phyloP scores from a whole-genome alignment of 2,113 vertebrate species.

The Dipodomys merriami region DNA sequence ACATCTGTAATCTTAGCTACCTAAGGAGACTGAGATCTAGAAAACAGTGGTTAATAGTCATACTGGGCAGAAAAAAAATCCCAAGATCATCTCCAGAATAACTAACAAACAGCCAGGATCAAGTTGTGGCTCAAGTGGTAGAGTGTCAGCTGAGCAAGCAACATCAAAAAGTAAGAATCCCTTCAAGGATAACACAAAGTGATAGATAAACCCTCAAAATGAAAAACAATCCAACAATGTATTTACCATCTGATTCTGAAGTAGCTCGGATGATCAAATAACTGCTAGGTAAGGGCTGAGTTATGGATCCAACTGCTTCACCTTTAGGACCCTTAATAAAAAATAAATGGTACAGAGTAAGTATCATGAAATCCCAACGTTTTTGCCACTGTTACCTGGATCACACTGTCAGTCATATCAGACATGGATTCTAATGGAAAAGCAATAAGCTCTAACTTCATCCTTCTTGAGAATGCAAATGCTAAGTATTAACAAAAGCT shows the following conservation, averaged over 20 bases:
- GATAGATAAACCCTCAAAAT: conserved; percentile 38
- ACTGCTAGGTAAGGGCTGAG: conserved; percentile 98
- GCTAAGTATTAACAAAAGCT: not conserved
- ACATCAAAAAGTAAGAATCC: not conserved
- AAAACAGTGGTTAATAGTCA: no score
- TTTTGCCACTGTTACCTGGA: not conserved
- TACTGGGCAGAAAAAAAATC: no score
- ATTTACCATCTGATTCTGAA: conserved; percentile 98
- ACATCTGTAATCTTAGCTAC: no score
- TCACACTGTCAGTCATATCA: not conserved
- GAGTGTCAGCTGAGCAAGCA: no score
- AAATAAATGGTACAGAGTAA: conserved; percentile 23
- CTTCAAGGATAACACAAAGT: conserved; percentile 44
- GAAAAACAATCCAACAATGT: conserved; percentile 43
- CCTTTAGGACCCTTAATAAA: conserved; percentile 96
- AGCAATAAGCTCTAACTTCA: conserved; percentile 48
- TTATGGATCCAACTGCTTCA: conserved; percentile 98
- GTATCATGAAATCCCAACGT: not conserved
- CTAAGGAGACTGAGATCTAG: no score
- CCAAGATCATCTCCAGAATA: no score
- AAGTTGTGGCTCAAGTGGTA: no score
- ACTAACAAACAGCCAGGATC: no score
- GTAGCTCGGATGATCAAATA: conserved; percentile 98
- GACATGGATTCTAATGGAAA: conserved; percentile 28
- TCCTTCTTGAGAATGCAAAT: conserved; percentile 40